phyloP scores from a whole-genome alignment of 1,140 invertebrate genomes.

The Macrobrachium nipponense region DNA sequence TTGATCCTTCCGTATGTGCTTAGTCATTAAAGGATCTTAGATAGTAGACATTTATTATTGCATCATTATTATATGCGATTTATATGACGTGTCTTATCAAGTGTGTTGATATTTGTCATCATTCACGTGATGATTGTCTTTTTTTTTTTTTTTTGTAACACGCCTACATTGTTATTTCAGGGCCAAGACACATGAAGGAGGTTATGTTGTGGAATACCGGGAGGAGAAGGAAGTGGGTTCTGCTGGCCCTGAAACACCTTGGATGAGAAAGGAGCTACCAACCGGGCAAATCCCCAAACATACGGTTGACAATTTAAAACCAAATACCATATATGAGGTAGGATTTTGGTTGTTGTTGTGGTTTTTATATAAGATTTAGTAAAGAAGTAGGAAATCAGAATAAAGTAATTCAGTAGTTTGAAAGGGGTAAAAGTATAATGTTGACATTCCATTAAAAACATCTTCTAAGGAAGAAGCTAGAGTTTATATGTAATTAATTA shows the following conservation, averaged over 20 bases:
- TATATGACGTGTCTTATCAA: neutral
- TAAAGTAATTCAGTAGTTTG: too few relatives aligned
- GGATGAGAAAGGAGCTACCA: conserved; percentile 64
- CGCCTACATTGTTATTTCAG: conserved; percentile 65
- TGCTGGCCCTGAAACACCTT: conserved; percentile 56
- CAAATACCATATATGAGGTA: conserved; percentile 65
- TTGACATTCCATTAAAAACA: too few relatives aligned
- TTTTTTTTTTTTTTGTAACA: conserved; percentile 64
- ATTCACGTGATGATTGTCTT: conserved; percentile 24
- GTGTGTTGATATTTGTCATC: neutral
- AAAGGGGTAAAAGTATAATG: too few relatives aligned
- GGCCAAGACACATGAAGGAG: conserved; percentile 65
- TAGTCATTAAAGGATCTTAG: too few relatives aligned
- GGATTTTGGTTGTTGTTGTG: neutral
- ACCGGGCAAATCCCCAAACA: conserved; percentile 63
- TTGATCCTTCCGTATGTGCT: too few relatives aligned
- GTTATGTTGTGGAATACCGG: conserved; percentile 62
- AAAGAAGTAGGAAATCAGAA: neutral
- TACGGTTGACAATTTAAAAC: conserved; percentile 65
- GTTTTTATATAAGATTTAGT: neutral
- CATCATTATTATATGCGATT: neutral
- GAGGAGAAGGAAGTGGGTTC: conserved; percentile 23
- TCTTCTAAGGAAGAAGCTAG: too few relatives aligned
- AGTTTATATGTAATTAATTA: too few relatives aligned
- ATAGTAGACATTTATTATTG: neutral